Conservation (phyloP, 2,888 invertebrate species). For the Beris morrisii region DNA sequence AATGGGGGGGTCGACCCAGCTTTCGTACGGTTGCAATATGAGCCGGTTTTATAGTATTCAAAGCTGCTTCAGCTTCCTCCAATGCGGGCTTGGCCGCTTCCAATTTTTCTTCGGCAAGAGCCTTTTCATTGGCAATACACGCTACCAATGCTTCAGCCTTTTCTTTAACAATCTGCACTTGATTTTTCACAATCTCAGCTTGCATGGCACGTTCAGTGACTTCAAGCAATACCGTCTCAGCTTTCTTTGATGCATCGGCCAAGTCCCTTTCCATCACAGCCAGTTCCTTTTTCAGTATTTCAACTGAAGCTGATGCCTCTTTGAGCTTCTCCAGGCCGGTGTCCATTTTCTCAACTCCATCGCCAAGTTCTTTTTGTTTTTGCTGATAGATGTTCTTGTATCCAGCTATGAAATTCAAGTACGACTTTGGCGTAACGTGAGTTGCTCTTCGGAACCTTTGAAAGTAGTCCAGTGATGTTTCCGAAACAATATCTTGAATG, state of each 20-base stretch:
- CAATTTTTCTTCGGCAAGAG: conserved; percentile 85
- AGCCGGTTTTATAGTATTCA: conserved; percentile 95
- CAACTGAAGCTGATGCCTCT: conserved; percentile 92
- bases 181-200: conserved; percentile 93
- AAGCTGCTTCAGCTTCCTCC: conserved; percentile 91
- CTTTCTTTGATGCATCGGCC: conserved; percentile 88
- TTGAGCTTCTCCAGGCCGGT: conserved; percentile 92
- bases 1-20: conserved; percentile 90
- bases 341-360: conserved; percentile 91
- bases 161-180: conserved; percentile 94
- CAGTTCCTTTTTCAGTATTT: conserved; percentile 86
- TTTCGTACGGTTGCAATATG: conserved; percentile 95
- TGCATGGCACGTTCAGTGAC: conserved; percentile 93
- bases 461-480: conserved; percentile 82
- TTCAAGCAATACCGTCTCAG: conserved; percentile 82
- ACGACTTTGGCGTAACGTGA: conserved; percentile 96
- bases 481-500: conserved; percentile 90
- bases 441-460: conserved; percentile 90
- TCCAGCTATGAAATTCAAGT: conserved; percentile 90
- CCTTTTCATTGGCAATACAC: conserved; percentile 87
- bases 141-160: conserved; percentile 88
- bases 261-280: conserved; percentile 94
- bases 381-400: conserved; percentile 92
- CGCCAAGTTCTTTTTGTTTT: conserved; percentile 86
- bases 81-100: conserved; percentile 95